A percentile compares a stretch with the other conserved stretches of the same genome.
Evolutionary conservation across 1,140 invertebrate species (phyloP).

Genomic region (Drosophila ohnishii): DNA sequence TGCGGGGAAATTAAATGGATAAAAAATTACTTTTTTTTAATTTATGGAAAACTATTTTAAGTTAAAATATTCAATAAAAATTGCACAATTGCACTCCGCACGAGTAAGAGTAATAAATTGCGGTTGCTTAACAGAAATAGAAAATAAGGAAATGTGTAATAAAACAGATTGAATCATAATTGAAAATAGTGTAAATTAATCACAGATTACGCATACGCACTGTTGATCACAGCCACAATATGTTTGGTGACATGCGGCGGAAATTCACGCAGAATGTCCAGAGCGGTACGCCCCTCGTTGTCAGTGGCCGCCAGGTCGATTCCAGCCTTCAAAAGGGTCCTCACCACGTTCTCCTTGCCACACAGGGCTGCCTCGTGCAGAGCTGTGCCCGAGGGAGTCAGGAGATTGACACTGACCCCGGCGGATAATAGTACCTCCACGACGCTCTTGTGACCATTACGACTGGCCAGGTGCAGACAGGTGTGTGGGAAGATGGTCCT

Average conservation of each 20-base stretch:
- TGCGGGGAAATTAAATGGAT: background rate
- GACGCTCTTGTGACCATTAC: conserved; percentile 93
- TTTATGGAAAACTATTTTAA: background rate
- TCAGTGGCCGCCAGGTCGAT: conserved; percentile 92
- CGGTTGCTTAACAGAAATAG: background rate
- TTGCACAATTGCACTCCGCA: background rate
- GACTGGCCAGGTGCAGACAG: conserved; percentile 95
- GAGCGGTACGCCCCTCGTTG: conserved; percentile 91
- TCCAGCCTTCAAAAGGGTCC: conserved; percentile 91
- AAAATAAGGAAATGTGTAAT: background rate
- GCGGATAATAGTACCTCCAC: conserved; percentile 92
- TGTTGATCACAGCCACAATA: conserved; percentile 92
- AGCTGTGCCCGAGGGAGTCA: conserved; percentile 94
- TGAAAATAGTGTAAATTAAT: background rate
- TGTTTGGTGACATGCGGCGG: conserved; percentile 94
- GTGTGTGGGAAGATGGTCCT: conserved; percentile 89
- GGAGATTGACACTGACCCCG: conserved; percentile 94
- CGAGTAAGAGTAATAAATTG: background rate
- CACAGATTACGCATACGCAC: conserved; percentile 85
- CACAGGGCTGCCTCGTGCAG: conserved; percentile 97
- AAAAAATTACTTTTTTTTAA: background rate
- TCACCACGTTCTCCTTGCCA: conserved; percentile 95
- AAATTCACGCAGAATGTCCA: conserved; percentile 93
- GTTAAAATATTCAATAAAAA: background rate
- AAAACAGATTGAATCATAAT: conserved; percentile 1